A percentile compares a stretch with the other conserved stretches of the same genome.
phyloP scores from a whole-genome alignment of 2,113 vertebrate genomes.

The Oenanthe melanoleuca region DNA sequence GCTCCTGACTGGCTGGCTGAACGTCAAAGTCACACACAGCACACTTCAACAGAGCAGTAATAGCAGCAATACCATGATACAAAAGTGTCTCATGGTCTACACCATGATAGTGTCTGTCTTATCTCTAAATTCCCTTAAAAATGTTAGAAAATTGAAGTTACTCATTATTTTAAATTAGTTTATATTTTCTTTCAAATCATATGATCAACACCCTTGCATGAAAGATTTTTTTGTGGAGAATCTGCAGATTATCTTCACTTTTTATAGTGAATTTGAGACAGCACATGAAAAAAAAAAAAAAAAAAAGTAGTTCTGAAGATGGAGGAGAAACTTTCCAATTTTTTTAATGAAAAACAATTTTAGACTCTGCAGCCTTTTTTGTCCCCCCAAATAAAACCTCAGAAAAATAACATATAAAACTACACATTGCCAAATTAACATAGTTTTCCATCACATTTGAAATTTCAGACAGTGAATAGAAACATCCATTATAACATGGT shows the following conservation, averaged over 20 bases:
- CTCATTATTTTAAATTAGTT: neutral
- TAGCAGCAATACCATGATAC: neutral
- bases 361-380: neutral
- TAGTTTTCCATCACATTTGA: neutral
- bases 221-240: neutral
- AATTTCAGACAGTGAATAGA: neutral
- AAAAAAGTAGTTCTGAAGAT: neutral
- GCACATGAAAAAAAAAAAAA: neutral
- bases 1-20: neutral
- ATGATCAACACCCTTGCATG: neutral
- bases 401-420: neutral
- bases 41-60: neutral
- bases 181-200: neutral
- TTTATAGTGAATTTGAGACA: neutral
- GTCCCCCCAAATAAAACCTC: neutral
- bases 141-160: neutral
- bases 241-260: neutral
- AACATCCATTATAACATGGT: neutral
- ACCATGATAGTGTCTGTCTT: neutral
- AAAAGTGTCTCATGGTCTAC: neutral
- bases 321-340: neutral
- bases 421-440: neutral
- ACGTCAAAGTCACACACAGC: neutral
- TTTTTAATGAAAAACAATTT: neutral
- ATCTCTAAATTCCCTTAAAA: neutral